Percentiles rank a stretch among this genome's conserved stretches.
Conservation (phyloP, 2,797 vertebrate genomes). For the Spinibarbus caldwelli region DNA sequence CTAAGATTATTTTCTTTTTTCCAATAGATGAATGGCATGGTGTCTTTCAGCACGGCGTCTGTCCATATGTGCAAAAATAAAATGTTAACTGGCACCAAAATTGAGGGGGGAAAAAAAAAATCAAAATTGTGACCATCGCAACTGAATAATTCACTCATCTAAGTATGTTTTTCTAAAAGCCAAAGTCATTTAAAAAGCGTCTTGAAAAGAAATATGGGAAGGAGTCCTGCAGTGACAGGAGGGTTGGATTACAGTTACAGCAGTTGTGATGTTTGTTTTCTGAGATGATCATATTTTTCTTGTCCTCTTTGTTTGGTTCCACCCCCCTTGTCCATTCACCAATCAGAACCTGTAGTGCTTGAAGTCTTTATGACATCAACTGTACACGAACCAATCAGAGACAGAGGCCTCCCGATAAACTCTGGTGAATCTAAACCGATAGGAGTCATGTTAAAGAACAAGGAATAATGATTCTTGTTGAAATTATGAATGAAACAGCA, state of each 20-base stretch:
- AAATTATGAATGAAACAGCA: background rate
- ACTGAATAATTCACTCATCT: slow-evolving; percentile 60
- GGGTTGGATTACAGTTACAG: slow-evolving; percentile 92
- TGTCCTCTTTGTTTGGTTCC: slow-evolving; percentile 83
- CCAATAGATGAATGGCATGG: slow-evolving; percentile 64
- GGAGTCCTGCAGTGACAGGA: slow-evolving; percentile 81
- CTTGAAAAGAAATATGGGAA: background rate
- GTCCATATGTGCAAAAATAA: slow-evolving; percentile 60
- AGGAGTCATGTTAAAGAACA: too few relatives aligned
- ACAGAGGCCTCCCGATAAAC: slow-evolving; percentile 93
- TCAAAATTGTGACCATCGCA: slow-evolving; percentile 67
- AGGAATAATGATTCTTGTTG: too few relatives aligned
- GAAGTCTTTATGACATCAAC: slow-evolving; percentile 92
- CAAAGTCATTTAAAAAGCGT: slow-evolving; percentile 72
- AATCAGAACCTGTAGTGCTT: slow-evolving; percentile 88
- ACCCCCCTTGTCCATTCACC: slow-evolving; percentile 76
- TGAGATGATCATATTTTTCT: slow-evolving; percentile 89
- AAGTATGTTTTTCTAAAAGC: slow-evolving; percentile 54
- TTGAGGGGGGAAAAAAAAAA: slow-evolving; percentile 74
- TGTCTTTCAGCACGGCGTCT: slow-evolving; percentile 64
- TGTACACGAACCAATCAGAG: slow-evolving; percentile 93
- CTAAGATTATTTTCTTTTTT: slow-evolving; percentile 77
- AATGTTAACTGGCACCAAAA: slow-evolving; percentile 77
- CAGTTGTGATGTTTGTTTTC: slow-evolving; percentile 78
- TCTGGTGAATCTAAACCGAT: slow-evolving; percentile 76